phyloP scores from a whole-genome alignment of 2,797 vertebrate genomes.

The Parauchenoglanis ngamensis region DNA sequence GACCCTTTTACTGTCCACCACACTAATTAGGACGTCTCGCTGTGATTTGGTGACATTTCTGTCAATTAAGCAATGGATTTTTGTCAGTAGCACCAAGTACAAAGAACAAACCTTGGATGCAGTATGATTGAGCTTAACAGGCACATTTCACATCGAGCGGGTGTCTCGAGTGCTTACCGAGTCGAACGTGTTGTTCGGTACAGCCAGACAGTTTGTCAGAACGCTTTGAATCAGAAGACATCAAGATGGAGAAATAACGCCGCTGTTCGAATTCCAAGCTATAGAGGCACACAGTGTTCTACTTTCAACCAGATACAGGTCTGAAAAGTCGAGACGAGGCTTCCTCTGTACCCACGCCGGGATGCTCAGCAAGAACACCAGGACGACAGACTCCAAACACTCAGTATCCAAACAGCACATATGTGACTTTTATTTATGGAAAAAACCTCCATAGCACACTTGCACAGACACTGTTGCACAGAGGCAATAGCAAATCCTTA shows the following conservation, averaged over 20 bases:
- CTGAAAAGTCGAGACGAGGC: background rate
- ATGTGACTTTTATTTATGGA: background rate
- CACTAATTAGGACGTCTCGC: background rate
- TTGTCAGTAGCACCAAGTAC: background rate
- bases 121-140: background rate
- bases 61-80: background rate
- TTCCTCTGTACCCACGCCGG: constrained; percentile 13
- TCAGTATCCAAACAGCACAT: constrained; percentile 6
- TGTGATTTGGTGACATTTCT: background rate
- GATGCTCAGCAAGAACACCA: background rate
- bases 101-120: background rate
- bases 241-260: background rate
- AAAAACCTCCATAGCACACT: background rate
- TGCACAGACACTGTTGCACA: background rate
- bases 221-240: constrained; percentile 1
- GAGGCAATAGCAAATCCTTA: background rate
- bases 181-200: constrained; percentile 21
- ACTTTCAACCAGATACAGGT: background rate
- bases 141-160: constrained; percentile 13
- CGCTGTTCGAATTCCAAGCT: no score
- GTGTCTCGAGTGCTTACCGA: constrained; percentile 25
- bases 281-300: background rate
- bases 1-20: no score
- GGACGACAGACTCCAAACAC: background rate
- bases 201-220: constrained; percentile 26